Conservation (phyloP, 2,797 vertebrate genomes). For the Pipistrellus nathusii region DNA sequence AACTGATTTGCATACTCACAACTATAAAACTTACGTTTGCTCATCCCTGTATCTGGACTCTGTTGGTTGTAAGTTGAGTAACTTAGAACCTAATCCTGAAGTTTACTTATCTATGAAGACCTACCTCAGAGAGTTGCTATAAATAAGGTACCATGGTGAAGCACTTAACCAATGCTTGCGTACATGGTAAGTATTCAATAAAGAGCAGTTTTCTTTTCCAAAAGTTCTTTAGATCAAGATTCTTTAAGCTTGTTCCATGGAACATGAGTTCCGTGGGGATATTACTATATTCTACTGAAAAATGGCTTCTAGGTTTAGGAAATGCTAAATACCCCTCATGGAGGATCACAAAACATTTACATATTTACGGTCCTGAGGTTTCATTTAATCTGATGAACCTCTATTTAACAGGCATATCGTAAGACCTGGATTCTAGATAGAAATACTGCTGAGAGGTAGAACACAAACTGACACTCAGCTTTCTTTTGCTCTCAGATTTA, state of each 20-base stretch:
- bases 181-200: conserved; percentile 37
- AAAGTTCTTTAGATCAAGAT: conserved; percentile 42
- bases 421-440: neutral
- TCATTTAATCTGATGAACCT: conserved; percentile 34
- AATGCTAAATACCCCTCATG: conserved; percentile 30
- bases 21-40: neutral
- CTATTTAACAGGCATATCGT: conserved; percentile 25
- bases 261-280: neutral
- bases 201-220: conserved; percentile 37
- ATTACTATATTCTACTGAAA: conserved; percentile 46
- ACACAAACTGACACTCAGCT: neutral
- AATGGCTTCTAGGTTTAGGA: conserved; percentile 51
- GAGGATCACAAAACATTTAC: conserved; percentile 22
- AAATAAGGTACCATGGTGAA: conserved; percentile 19
- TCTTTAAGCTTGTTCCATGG: conserved; percentile 25
- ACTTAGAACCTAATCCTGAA: conserved; percentile 25
- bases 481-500: conserved; percentile 63
- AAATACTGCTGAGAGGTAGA: conserved; percentile 12
- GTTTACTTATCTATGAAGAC: conserved; percentile 46
- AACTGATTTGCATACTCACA: neutral
- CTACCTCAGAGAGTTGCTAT: neutral
- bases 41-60: neutral
- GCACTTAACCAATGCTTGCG: neutral
- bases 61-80: conserved; percentile 33
- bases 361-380: conserved; percentile 59